Evolutionary conservation across 2,113 vertebrate species (phyloP).

Genomic region (Rhinoptilus africanus): DNA sequence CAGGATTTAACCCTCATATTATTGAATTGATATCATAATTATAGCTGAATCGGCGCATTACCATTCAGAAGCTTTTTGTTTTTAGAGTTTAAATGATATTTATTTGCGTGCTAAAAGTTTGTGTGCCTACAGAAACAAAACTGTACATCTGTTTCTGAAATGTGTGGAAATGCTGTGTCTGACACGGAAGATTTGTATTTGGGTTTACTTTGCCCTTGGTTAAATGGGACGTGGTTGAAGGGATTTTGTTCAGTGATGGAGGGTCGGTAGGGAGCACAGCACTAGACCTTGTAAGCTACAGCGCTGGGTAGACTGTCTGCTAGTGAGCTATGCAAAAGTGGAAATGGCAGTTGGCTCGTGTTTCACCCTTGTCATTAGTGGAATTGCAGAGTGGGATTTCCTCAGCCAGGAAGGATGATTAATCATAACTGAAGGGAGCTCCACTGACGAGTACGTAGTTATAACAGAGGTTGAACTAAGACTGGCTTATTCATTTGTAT

Average conservation of each 20-base stretch:
- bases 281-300: background rate
- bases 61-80: background rate
- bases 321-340: background rate
- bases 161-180: background rate
- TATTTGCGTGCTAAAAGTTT: background rate
- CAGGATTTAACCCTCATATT: background rate
- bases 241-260: background rate
- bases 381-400: background rate
- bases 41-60: background rate
- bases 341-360: background rate
- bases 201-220: background rate
- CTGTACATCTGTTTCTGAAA: background rate
- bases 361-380: background rate
- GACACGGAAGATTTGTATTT: background rate
- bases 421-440: background rate
- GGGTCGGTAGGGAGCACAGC: too few relatives aligned
- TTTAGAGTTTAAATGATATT: background rate
- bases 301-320: background rate
- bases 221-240: background rate
- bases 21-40: background rate
- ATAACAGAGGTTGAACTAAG: background rate
- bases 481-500: background rate
- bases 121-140: background rate
- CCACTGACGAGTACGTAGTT: background rate
- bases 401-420: background rate